Conservation (phyloP, 2,113 vertebrate genomes). For the Syrrhaptes paradoxus region DNA sequence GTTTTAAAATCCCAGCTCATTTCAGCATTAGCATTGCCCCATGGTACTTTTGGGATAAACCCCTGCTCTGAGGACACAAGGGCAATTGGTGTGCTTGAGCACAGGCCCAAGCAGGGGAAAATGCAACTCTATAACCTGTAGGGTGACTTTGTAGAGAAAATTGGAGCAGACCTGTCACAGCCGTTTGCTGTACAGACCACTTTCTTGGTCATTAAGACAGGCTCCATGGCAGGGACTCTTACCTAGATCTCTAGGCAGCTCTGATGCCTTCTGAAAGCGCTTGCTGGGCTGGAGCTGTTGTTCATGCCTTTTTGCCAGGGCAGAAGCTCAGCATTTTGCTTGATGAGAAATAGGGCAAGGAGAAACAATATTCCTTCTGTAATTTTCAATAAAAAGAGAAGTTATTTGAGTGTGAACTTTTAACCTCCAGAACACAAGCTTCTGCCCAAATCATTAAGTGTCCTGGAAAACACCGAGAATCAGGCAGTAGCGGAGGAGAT, state of each 20-base stretch:
- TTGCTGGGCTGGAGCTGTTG: neutral
- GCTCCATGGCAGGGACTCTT: neutral
- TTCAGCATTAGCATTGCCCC: neutral
- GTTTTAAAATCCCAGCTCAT: neutral
- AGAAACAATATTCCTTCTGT: neutral
- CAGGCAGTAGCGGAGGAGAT: neutral
- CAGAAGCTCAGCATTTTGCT: neutral
- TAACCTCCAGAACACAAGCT: neutral
- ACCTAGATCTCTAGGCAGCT: neutral
- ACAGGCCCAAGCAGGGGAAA: neutral
- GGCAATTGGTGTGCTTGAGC: neutral
- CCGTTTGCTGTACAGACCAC: neutral
- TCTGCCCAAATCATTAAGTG: neutral
- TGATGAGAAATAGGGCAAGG: neutral
- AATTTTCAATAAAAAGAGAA: neutral
- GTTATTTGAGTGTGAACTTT: neutral
- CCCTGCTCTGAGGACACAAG: neutral
- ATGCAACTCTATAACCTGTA: neutral
- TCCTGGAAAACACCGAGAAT: neutral
- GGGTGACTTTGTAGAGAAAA: neutral
- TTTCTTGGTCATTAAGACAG: neutral
- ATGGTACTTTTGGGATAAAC: neutral
- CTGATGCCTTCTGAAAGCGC: neutral
- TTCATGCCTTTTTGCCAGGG: neutral
- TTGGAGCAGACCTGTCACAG: neutral